Percentiles rank a stretch among this genome's conserved stretches.
phyloP scores from a whole-genome alignment of 2,888 invertebrate species.

The Andrena hattorfiana region DNA sequence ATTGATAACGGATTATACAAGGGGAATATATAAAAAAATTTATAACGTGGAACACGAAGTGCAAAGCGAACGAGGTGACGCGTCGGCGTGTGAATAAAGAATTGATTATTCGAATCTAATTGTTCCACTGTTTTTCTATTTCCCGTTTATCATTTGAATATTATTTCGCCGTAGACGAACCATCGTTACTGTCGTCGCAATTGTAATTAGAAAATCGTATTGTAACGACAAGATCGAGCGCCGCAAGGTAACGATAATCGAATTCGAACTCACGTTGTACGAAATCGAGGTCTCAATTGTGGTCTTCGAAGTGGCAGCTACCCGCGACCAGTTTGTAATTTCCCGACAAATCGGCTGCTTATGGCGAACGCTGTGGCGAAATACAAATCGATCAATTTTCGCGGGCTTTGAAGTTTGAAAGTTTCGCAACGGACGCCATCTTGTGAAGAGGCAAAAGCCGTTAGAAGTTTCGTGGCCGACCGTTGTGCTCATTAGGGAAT shows the following conservation, averaged over 20 bases:
- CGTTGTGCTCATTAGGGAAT: background rate
- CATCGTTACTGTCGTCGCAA: background rate
- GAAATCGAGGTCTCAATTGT: background rate
- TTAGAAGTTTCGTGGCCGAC: background rate
- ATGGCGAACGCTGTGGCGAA: background rate
- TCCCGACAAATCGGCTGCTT: background rate
- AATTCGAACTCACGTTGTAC: background rate
- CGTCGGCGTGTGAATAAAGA: slow-evolving; percentile 48
- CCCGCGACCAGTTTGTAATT: background rate
- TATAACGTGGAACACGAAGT: slow-evolving; percentile 39
- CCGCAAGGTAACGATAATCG: background rate
- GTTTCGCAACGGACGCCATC: background rate
- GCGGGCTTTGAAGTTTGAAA: slow-evolving; percentile 1
- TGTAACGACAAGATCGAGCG: background rate
- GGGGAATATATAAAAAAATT: slow-evolving; percentile 33
- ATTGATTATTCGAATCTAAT: slow-evolving; percentile 38
- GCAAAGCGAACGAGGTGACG: slow-evolving; percentile 27
- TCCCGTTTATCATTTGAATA: background rate
- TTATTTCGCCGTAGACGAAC: background rate
- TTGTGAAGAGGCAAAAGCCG: background rate
- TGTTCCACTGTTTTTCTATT: slow-evolving; percentile 5
- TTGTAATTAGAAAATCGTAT: background rate
- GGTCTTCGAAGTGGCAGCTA: background rate
- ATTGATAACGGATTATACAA: background rate
- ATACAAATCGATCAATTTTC: background rate